Conservation (phyloP, 1,140 invertebrate genomes). For the Drosophila oshimai region DNA sequence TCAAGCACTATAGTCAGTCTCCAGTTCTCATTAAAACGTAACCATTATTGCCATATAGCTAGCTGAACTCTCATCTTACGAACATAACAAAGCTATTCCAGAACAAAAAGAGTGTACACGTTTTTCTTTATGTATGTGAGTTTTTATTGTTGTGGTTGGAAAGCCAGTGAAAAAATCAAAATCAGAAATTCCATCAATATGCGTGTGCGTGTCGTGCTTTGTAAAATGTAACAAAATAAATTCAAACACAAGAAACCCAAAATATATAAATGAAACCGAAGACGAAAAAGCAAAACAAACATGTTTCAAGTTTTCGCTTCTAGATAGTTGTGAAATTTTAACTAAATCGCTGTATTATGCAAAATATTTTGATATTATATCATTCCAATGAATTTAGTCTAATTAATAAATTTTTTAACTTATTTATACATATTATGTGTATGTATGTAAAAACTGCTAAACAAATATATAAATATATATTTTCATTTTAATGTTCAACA, state of each 20-base stretch:
- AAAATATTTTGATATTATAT: constrained; percentile 81
- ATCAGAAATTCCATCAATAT: constrained; percentile 25
- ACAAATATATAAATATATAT: constrained; percentile 66
- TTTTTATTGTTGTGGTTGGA: constrained; percentile 7
- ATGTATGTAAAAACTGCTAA: constrained; percentile 70
- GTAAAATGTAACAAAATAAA: constrained; percentile 59
- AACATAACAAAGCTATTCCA: constrained; percentile 32
- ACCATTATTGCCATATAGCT: constrained; percentile 24
- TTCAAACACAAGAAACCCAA: background rate
- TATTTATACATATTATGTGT: constrained; percentile 75
- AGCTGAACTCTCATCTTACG: constrained; percentile 19
- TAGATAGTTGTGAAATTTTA: constrained; percentile 80
- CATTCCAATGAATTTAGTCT: constrained; percentile 81
- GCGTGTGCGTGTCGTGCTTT: constrained; percentile 60
- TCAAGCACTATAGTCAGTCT: constrained; percentile 39
- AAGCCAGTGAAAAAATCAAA: constrained; percentile 28
- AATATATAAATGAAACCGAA: constrained; percentile 3
- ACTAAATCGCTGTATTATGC: constrained; percentile 71
- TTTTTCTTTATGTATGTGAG: constrained; percentile 21
- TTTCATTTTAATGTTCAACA: constrained; percentile 76
- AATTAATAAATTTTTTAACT: constrained; percentile 81
- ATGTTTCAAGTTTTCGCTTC: constrained; percentile 70
- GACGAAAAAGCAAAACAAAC: constrained; percentile 15
- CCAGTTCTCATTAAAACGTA: constrained; percentile 47
- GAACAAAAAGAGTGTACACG: background rate